phyloP scores from a whole-genome alignment of 2,113 vertebrate species.

The Proteles cristata region DNA sequence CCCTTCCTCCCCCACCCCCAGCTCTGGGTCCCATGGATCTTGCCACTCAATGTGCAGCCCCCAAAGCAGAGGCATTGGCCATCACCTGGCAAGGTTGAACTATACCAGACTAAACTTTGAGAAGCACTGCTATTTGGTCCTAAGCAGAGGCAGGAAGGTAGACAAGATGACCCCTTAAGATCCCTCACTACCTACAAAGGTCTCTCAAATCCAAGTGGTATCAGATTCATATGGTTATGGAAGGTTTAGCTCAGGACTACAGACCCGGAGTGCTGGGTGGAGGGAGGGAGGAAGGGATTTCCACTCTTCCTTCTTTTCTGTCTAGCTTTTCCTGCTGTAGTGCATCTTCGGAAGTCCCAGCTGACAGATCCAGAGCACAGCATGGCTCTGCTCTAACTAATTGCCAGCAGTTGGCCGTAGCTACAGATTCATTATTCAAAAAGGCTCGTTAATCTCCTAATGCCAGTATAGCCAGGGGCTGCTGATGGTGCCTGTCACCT shows the following conservation, averaged over 20 bases:
- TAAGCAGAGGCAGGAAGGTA: background rate
- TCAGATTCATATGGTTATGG: background rate
- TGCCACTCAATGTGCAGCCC: background rate
- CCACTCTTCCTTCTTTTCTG: background rate
- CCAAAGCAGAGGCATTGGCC: background rate
- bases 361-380: background rate
- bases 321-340: background rate
- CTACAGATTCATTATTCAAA: conserved; percentile 32
- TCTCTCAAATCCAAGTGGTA: background rate
- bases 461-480: background rate
- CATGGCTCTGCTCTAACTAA: conserved; percentile 53
- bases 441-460: conserved; percentile 65
- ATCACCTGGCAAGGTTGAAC: background rate
- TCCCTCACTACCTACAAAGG: background rate
- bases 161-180: background rate
- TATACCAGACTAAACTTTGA: background rate
- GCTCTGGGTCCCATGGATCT: background rate
- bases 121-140: background rate
- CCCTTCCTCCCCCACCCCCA: background rate
- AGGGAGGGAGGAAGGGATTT: background rate
- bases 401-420: conserved; percentile 59
- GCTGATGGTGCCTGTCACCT: background rate
- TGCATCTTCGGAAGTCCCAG: background rate
- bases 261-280: no score
- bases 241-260: background rate